Evolutionary conservation across 2,113 vertebrate genomes (phyloP), one percentile per base, ranked within the genome.

Genomic region (Monarcha castaneiventris): DNA sequence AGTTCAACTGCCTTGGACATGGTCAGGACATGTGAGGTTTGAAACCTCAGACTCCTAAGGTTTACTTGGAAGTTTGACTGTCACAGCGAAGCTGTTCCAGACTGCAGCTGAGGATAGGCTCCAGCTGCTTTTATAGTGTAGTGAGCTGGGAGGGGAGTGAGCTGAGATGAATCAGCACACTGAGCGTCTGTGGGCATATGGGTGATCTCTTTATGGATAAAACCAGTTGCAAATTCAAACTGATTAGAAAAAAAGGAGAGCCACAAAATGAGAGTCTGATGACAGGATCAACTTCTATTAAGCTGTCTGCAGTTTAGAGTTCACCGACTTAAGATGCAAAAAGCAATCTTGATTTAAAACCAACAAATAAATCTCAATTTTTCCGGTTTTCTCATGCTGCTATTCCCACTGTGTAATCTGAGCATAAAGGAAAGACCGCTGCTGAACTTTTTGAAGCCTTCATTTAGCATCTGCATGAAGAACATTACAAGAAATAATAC

Each of bases 311-410:
- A 72, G 54, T 81, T 71, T 83, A 73, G 83, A 96, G 81, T 61
- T 93, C 55, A 46, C 79, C 29, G 41, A 85, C 79, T 84, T 77
- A 69, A 87, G 68, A 97, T 74, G 79, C 76, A 95, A 97, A 97
- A 97, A 44, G 68, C 83, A 88, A 94, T 86, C 58, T 91, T 93
- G 93, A 94, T 93, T 98, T 97, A 92, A 96, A 96, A 96, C 91
- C 97, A 97, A 89, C 92, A 97, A 84, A 90, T 68, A 61, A 33
- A 78, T 69, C 33, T 77, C 83, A 61, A 39, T 80, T 96, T 96
- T 89, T 78, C 89, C 71, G 74, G 25, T 96, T 96, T 93, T 83
- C 96, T 97, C 97, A 93, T 86, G 94, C 92, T 90, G 75, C 64
- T 69, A 85, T 87, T 87, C 74, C 80, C 79, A 87, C 55, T 56